Evolutionary conservation across 2,797 vertebrate genomes (phyloP).

Genomic region (Sebastes oblongus): DNA sequence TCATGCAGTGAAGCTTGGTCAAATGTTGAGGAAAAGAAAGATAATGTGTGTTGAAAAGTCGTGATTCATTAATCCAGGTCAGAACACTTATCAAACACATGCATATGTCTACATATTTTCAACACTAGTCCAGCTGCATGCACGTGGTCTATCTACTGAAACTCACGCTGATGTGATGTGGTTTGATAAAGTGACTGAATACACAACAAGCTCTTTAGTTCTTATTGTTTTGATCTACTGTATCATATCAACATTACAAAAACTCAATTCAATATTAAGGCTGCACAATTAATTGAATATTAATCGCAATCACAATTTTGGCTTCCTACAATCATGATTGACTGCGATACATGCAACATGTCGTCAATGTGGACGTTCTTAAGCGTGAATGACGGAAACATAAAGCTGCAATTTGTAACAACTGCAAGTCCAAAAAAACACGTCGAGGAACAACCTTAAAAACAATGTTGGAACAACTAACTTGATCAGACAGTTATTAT

Average conservation of each 20-base stretch:
- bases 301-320: no score
- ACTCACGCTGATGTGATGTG: background rate
- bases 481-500: no score
- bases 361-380: no score
- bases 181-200: constrained; percentile 7
- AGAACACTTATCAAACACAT: background rate
- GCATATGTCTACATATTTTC: background rate
- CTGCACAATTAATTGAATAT: no score
- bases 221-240: background rate
- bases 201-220: background rate
- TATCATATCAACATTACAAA: background rate
- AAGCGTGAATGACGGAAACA: rapidly evolving
- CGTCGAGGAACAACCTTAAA: no score
- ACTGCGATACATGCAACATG: no score
- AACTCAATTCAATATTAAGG: background rate
- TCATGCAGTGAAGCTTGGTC: background rate
- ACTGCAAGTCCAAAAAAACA: no score
- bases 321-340: no score
- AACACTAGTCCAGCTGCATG: background rate
- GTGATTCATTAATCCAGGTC: background rate
- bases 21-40: background rate
- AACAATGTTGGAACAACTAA: no score
- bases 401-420: no score
- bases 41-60: background rate
- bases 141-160: background rate